A percentile compares a stretch with the other conserved stretches of the same genome.
Evolutionary conservation across 2,888 invertebrate genomes (phyloP).

Genomic region (Heteromurus nitidus): DNA sequence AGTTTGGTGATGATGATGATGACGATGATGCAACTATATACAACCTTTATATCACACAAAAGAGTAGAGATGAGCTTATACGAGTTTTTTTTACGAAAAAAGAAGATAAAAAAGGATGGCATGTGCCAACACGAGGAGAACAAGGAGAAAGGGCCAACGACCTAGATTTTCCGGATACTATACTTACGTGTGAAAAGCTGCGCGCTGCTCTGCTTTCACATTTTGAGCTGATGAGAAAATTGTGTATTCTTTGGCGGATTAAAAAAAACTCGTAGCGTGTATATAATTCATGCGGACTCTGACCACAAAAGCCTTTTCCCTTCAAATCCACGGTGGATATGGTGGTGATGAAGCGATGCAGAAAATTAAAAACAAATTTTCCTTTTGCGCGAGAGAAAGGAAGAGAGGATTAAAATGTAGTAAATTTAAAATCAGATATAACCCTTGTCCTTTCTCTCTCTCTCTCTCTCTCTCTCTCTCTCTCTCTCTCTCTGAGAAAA

Average conservation of each 20-base stretch:
- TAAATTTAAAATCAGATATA: constrained; percentile 57
- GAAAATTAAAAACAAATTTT: constrained; percentile 62
- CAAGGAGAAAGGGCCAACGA: constrained; percentile 52
- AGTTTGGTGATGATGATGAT: constrained; percentile 13
- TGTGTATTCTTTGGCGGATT: constrained; percentile 43
- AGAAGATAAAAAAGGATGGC: neutral
- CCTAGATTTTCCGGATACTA: constrained; percentile 29
- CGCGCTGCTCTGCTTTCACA: too few species aligned
- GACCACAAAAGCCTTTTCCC: constrained; percentile 23
- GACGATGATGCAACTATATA: constrained; percentile 6
- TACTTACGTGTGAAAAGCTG: too few species aligned
- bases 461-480: neutral
- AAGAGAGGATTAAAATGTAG: constrained; percentile 56
- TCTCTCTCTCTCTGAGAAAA: neutral
- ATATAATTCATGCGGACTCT: constrained; percentile 44
- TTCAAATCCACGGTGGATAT: neutral
- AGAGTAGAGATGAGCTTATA: too few species aligned
- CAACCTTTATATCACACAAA: too few species aligned
- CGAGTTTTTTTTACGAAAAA: too few species aligned
- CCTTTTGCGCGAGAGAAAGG: constrained; percentile 18
- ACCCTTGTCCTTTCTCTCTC: neutral
- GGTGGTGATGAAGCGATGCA: constrained; percentile 43
- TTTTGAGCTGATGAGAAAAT: constrained; percentile 36
- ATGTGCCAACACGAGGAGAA: neutral
- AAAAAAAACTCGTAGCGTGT: neutral